Conservation (phyloP, 2,888 invertebrate species). For the Biston stratarius region DNA sequence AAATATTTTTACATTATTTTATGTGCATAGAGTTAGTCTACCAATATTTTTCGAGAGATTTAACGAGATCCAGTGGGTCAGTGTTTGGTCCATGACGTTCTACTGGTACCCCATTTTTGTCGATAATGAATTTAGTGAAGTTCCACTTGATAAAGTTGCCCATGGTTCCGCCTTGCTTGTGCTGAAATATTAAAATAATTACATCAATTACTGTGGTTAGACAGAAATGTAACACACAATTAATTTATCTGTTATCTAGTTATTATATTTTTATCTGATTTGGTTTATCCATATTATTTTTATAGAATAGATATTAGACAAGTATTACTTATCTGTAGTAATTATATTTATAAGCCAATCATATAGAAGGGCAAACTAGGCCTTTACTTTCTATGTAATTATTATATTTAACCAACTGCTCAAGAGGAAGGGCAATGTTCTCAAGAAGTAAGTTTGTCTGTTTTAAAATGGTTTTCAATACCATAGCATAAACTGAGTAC, state of each 20-base stretch:
- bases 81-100: conserved; percentile 89
- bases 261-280: not conserved
- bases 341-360: too few species aligned
- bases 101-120: conserved; percentile 90
- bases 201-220: not conserved
- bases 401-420: too few species aligned
- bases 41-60: conserved; percentile 86
- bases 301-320: not conserved
- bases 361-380: too few species aligned
- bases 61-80: conserved; percentile 82
- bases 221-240: not conserved
- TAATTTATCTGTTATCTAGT: not conserved
- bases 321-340: too few species aligned
- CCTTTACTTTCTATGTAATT: too few species aligned
- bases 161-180: conserved; percentile 84
- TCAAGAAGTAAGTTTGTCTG: too few species aligned
- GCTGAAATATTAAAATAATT: conserved; percentile 56
- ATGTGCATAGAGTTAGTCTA: conserved; percentile 47
- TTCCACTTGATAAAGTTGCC: conserved; percentile 94
- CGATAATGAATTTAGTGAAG: conserved; percentile 93
- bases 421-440: too few species aligned
- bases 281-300: not conserved
- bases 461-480: too few species aligned
- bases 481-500: too few species aligned
- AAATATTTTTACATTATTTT: not conserved